Base-by-base conservation (phyloP, 2,797 vertebrate species). In the Pseudopleuronectes americanus region DNA sequence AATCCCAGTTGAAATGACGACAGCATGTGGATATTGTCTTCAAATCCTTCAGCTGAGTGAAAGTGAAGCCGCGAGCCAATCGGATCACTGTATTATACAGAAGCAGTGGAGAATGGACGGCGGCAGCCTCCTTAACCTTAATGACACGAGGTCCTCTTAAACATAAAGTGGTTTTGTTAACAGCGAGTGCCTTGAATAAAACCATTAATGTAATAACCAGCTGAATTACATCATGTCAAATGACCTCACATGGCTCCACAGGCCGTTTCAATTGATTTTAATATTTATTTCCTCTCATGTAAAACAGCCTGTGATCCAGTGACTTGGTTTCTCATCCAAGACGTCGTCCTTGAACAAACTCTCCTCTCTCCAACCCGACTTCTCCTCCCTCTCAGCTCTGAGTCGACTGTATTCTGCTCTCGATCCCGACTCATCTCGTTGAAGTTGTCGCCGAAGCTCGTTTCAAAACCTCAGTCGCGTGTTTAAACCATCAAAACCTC, bases 401-500 rank as follows among this genome's bases (percentile, higher is more conserved):
- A 54, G 52, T 5, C 4, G 8, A 55, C 8, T n/a, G n/a, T 8
- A 19, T 43, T 55, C 45, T 55, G 14, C 23, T 10, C 10, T 36
- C 8, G 36, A 36, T 36, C 10, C 36, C 36, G 54, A 57, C 58
- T 73, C 12, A 65, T 49, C 16, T 33, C 28, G 24, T 48, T 22
- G 10, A 58, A 64, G 22, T n/a, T 36, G 56, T 72, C 51, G 19
- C 41, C n/a, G 21, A 31, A 59, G 45, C 22, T 8, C 56, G 36
- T 72, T 43, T 65, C 22, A 22, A 16, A 22, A 16, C 55, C 8
- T 68, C 47, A 28, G n/a, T 17, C 16, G 5, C 6, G 41, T 59
- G 69, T 61, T 53, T 47, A 33, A 75, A 57, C 69, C 47, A 49
- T 76, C 57, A 71, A 24, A 74, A 61, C 41, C 4, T 57, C 59